Percentiles rank a stretch among this genome's conserved stretches.
phyloP scores from a whole-genome alignment of 2,113 vertebrate species.

The Muscicapa adusta region DNA sequence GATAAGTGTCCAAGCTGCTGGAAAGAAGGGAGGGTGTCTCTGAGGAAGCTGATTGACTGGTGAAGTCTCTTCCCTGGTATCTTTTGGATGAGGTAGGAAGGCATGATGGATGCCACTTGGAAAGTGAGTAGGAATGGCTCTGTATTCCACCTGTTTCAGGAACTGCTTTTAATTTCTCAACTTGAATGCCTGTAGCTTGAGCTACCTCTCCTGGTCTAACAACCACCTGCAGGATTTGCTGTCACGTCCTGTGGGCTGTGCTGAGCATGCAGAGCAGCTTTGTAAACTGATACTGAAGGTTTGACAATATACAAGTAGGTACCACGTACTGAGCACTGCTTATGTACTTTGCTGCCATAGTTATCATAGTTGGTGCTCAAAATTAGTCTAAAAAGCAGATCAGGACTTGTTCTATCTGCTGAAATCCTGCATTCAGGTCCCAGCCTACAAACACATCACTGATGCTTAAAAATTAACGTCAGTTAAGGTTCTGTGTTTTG shows the following conservation, averaged over 20 bases:
- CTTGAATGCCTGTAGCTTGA: neutral
- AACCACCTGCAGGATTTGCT: neutral
- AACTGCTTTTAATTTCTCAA: neutral
- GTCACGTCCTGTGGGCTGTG: fast-evolving
- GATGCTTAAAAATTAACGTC: neutral
- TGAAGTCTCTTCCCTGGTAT: neutral
- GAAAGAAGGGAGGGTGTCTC: neutral
- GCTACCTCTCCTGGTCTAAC: neutral
- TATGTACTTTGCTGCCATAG: neutral
- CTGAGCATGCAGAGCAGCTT: neutral
- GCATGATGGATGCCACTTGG: neutral
- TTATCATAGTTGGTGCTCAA: neutral
- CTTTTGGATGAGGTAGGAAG: neutral
- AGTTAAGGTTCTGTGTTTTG: neutral
- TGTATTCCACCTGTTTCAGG: neutral
- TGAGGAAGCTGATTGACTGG: neutral
- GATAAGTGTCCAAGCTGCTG: neutral
- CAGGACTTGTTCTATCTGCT: neutral
- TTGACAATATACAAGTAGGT: neutral
- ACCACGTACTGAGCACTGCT: fast-evolving
- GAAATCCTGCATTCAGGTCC: neutral
- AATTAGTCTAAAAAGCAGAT: neutral
- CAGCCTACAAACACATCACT: fast-evolving
- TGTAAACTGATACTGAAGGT: neutral
- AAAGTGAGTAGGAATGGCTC: neutral